Evolutionary conservation across 2,113 vertebrate species (phyloP), one percentile per base, ranked within the genome.

Genomic region (Spea multiplicata): DNA sequence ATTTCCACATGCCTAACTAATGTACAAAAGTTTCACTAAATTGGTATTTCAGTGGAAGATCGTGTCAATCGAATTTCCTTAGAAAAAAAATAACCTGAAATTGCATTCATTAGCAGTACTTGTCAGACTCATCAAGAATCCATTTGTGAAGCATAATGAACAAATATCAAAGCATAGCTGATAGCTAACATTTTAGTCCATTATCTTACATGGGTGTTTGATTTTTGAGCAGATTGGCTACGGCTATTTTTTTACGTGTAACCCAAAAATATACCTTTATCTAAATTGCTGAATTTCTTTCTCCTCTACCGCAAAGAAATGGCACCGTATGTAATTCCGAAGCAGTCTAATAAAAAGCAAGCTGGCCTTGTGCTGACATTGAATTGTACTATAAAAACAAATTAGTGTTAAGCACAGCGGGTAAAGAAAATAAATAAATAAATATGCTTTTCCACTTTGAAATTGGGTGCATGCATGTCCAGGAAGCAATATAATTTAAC

Each of bases 121-220:
- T 80, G 71, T 74, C 78, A 80, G 64, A 59, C 71, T 80, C 65
- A 64, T 80, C 78, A 73, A 67, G 71, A 74, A 74, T 80, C 78
- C 78, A 80, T 80, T 80, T 74, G 53, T 59, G 52, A 68, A 74
- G 66, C 16, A 49, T 80, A 80, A 80, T 80, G 71, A 80, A 80
- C 71, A 80, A 80, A 80, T 61, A 74, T 80, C 52, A 74, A 74
- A 73, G 77, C 64, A 73, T 61, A 80, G 52, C 65, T 59, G 71
- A 73, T 73, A 80, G 71, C 78, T 80, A 74, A 74, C 64, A 74
- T 80, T 74, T 80, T 61, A 74, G 70, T 80, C 71, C 71, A 80
- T 74, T 73, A 68, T 67, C 71, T 80, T 66, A 73, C 64, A 48
- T 59, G 8, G 70, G 70, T 44, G 45, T 80, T 59, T n/a, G 16